Base-by-base conservation (phyloP, 2,113 vertebrate genomes). In the Elachura formosa region DNA sequence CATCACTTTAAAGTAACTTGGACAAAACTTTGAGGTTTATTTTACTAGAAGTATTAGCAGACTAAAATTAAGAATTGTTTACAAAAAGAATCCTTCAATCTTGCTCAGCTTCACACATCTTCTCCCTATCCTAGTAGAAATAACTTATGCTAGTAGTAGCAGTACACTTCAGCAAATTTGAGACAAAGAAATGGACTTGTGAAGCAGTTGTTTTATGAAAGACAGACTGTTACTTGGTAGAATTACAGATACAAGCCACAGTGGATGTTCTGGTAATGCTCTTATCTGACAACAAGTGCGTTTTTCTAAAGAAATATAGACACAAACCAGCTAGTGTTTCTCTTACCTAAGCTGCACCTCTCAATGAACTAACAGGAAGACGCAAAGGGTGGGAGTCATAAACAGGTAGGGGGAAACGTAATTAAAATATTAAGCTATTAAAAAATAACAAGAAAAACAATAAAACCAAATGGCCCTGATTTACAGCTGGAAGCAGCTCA, bases 401-500 rank as follows among this genome's bases (percentile, higher is more conserved):
- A 84, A 84, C 31, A 84, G 40, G 69, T 67, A 93, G 33, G 45
- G 58, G 31, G 15, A 81, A 72, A 72, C 33, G 78, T 89, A 87
- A 91, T 94, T 84, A 34, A 93, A 93, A 89, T 84, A 89, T 89
- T 84, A 84, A 78, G 62, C 81, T 82, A 75, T 78, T 95, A 68
- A 84, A 78, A 95, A 93, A 69, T 43, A 93, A 78, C 81, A 93
- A 89, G 77, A 78, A 92, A 90, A 91, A 69, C 76, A 92, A 84
- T 84, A 85, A 94, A 96, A 78, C 49, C 61, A 79, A 93, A 91
- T 7, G 24, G 66, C 66, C n/a, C 66, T 89, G 92, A 89, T 93
- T 96, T 95, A 93, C 87, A 91, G 81, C 90, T 95, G 58, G 49
- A 93, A 96, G 84, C 38, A 89, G 73, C 52, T 94, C 52, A 33